phyloP scores from a whole-genome alignment of 2,113 vertebrate genomes.

The Steatornis caripensis region DNA sequence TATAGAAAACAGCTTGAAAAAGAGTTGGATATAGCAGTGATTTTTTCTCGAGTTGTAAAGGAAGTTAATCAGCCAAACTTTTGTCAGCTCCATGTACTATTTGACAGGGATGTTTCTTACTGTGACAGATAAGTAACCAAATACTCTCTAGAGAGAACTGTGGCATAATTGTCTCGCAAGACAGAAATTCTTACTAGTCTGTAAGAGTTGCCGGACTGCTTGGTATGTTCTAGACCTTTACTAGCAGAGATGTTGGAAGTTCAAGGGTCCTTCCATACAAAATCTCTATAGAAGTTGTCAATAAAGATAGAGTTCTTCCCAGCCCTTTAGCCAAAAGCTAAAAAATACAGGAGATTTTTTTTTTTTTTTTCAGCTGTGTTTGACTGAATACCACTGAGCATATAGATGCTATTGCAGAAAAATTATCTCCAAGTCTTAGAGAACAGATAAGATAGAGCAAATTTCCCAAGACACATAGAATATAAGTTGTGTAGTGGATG shows the following conservation, averaged over 20 bases:
- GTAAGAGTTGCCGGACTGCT: not conserved
- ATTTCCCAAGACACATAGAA: not conserved
- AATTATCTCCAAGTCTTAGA: not conserved
- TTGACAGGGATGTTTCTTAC: not conserved
- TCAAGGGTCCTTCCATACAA: not conserved
- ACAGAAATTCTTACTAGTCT: not conserved
- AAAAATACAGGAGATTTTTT: not conserved
- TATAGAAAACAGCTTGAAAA: not conserved
- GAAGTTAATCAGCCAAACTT: not conserved
- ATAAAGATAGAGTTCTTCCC: not conserved
- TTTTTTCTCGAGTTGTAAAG: not conserved
- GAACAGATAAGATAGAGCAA: not conserved
- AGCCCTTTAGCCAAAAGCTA: not conserved
- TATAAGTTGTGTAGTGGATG: not conserved
- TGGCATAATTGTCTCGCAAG: not conserved
- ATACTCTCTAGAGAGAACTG: not conserved
- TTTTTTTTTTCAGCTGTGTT: not conserved
- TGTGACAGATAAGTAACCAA: not conserved
- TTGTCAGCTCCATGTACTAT: not conserved
- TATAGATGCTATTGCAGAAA: not conserved
- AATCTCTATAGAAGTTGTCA: not conserved
- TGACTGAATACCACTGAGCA: not conserved
- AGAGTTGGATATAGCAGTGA: not conserved
- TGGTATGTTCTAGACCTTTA: not conserved
- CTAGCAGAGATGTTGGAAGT: not conserved